phyloP scores from a whole-genome alignment of 1,140 invertebrate genomes.

The Drosophila teissieri region DNA sequence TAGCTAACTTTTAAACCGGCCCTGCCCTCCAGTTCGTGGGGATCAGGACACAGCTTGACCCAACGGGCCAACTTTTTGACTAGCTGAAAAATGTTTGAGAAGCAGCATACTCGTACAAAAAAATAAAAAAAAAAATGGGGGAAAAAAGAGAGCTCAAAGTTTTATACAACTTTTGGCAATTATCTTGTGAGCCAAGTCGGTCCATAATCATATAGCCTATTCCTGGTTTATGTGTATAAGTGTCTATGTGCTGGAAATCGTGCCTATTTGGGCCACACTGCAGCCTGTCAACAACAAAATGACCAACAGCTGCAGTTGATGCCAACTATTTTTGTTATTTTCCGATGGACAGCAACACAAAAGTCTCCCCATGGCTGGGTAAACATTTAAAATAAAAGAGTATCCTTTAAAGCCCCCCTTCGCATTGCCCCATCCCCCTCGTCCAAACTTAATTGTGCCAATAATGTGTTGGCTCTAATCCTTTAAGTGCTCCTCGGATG shows the following conservation, averaged over 20 bases:
- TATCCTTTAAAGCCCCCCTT: slow-evolving; percentile 30
- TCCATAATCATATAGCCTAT: slow-evolving; percentile 43
- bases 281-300: slow-evolving; percentile 51
- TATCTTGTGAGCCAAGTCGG: slow-evolving; percentile 69
- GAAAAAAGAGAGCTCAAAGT: slow-evolving; percentile 19
- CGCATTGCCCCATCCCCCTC: slow-evolving; percentile 5
- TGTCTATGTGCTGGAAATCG: background rate
- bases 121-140: slow-evolving; percentile 20
- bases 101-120: slow-evolving; percentile 34
- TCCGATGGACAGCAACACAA: slow-evolving; percentile 34
- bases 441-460: slow-evolving; percentile 52
- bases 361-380: slow-evolving; percentile 5
- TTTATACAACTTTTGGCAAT: slow-evolving; percentile 79
- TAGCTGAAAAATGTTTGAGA: slow-evolving; percentile 78
- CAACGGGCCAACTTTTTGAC: slow-evolving; percentile 79
- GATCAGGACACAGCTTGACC: slow-evolving; percentile 75
- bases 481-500: slow-evolving; percentile 62
- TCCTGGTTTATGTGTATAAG: background rate
- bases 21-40: slow-evolving; percentile 16
- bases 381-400: slow-evolving; percentile 27
- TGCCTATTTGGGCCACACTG: slow-evolving; percentile 28
- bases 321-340: slow-evolving; percentile 38
- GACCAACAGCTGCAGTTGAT: slow-evolving; percentile 33
- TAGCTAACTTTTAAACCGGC: slow-evolving; percentile 65
- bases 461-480: slow-evolving; percentile 64